Conservation (phyloP, 2,113 vertebrate species). For the Stegostoma tigrinum region DNA sequence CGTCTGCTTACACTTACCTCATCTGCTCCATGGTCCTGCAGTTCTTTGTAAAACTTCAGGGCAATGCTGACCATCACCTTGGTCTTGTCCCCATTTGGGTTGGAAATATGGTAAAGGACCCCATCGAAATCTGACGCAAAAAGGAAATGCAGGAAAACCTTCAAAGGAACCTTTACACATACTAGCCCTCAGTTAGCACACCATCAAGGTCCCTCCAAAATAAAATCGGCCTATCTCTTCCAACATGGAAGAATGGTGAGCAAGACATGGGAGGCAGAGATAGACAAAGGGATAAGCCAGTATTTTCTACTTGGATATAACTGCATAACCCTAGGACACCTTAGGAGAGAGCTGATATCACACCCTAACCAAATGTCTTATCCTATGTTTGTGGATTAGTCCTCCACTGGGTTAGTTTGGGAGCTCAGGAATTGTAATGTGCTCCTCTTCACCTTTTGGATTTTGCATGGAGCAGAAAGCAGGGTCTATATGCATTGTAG, state of each 20-base stretch:
- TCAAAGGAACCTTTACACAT: neutral
- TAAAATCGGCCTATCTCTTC: neutral
- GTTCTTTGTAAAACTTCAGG: constrained; percentile 98
- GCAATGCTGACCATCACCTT: constrained; percentile 99
- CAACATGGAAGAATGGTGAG: neutral
- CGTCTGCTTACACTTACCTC: constrained; percentile 64
- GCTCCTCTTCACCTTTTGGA: neutral
- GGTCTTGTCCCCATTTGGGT: constrained; percentile 93
- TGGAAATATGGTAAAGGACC: constrained; percentile 98
- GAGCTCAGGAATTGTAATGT: neutral
- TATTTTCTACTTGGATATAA: too few species aligned
- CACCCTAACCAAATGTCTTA: neutral
- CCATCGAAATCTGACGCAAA: constrained; percentile 86
- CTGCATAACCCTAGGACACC: too few species aligned
- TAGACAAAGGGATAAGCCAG: too few species aligned
- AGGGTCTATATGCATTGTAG: neutral
- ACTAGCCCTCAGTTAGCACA: too few species aligned
- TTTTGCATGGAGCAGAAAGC: neutral
- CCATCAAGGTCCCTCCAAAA: too few species aligned
- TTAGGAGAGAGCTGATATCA: neutral
- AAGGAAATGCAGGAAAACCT: neutral
- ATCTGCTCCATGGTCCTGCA: constrained; percentile 90
- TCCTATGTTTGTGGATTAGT: neutral
- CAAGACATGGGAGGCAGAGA: neutral
- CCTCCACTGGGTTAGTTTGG: neutral